These are phyloP conservation scores for Phaethon lepturus DNA, from an alignment of 2,113 vertebrate genomes.

Conservation along the genomic window DNA sequence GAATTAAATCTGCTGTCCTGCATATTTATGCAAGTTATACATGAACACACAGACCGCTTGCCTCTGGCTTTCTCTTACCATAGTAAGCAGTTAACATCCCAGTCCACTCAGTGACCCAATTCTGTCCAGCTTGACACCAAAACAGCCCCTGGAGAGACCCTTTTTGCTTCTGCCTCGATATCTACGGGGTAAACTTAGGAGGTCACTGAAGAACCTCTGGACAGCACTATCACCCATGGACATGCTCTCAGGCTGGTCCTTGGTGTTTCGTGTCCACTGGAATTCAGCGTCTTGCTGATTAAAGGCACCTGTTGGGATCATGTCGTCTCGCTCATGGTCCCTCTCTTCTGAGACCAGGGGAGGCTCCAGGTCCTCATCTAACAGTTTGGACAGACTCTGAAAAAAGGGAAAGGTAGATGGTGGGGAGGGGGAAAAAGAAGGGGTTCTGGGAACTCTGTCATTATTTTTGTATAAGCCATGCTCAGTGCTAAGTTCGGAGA, in stretches of 20 bases:
- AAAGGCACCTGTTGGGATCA: not conserved
- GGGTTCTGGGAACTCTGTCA: not conserved
- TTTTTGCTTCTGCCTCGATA: conserved; percentile 60
- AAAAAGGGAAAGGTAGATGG: not conserved
- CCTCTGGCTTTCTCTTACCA: conserved; percentile 4
- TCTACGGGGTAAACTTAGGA: not conserved
- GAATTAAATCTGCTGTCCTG: not conserved
- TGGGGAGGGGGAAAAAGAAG: not conserved
- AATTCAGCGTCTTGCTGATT: not conserved
- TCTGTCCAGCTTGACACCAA: conserved; percentile 73
- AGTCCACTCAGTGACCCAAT: conserved; percentile 74
- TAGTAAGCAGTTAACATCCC: conserved; percentile 48
- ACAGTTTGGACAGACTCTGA: conserved; percentile 43
- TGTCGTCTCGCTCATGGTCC: not conserved
- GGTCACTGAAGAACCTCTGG: conserved; percentile 1
- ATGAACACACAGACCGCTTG: not conserved
- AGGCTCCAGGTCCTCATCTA: conserved; percentile 55
- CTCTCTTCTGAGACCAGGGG: conserved; percentile 3
- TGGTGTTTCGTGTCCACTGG: not conserved
- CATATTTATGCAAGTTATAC: not conserved
- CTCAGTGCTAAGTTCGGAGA: not conserved
- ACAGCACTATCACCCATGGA: not conserved
- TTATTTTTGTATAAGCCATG: not conserved
- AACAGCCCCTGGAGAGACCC: conserved; percentile 63
- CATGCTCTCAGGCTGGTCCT: not conserved